These are phyloP conservation scores for Dicyrtomina minuta DNA, from an alignment of 2,888 invertebrate genomes.

Conservation along the genomic window DNA sequence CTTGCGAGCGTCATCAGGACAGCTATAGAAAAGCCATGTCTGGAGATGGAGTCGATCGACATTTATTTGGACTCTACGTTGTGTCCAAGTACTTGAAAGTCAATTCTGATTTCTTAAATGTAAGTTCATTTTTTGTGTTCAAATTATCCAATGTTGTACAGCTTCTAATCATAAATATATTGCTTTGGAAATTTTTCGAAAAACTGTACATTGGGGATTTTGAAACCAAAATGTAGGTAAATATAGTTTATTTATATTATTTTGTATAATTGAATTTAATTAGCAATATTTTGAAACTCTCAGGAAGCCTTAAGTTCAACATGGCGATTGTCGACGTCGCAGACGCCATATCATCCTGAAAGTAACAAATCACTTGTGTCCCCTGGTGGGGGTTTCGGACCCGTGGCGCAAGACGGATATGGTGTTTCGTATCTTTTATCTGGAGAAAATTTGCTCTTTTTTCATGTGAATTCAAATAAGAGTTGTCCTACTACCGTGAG, in stretches of 20 bases:
- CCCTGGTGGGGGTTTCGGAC: constrained; percentile 95
- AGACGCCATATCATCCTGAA: constrained; percentile 87
- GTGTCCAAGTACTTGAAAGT: constrained; percentile 96
- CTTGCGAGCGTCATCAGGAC: constrained; percentile 80
- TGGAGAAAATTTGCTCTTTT: constrained; percentile 92
- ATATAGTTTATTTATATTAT: too few relatives aligned
- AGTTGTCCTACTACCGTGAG: constrained; percentile 88
- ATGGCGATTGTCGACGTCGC: constrained; percentile 95
- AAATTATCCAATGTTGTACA: neutral
- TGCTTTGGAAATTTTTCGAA: too few relatives aligned
- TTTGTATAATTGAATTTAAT: too few relatives aligned
- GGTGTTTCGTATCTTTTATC: constrained; percentile 92
- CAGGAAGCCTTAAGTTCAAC: constrained; percentile 93
- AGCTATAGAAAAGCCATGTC: constrained; percentile 97
- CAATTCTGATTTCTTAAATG: constrained; percentile 88
- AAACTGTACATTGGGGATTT: too few relatives aligned
- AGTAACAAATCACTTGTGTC: too few relatives aligned
- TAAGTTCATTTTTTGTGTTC: constrained; percentile 46
- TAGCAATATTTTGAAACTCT: constrained; percentile 52
- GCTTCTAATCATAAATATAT: too few relatives aligned
- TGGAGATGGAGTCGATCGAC: constrained; percentile 94
- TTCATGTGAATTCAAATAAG: constrained; percentile 95
- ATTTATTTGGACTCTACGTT: constrained; percentile 96
- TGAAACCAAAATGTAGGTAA: too few relatives aligned
- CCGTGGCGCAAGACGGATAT: constrained; percentile 97